Evolutionary conservation across 2,797 vertebrate genomes (phyloP).

Genomic region (Morus bassanus): DNA sequence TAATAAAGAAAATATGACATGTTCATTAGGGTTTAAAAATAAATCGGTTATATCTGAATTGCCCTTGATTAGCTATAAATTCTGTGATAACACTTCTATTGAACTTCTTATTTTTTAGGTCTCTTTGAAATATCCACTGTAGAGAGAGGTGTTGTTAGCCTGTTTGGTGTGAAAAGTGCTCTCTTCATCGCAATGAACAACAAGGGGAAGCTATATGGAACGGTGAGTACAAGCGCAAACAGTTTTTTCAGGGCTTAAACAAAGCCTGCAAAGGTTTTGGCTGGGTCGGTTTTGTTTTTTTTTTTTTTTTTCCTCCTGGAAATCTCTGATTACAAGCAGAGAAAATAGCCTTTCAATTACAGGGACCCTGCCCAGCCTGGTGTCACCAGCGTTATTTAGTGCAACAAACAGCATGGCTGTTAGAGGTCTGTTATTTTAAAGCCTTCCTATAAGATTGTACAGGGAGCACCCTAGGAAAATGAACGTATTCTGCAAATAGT

Average conservation of each 20-base stretch:
- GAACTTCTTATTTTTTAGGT: slow-evolving; percentile 75
- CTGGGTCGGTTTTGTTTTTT: neutral
- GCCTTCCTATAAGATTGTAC: neutral
- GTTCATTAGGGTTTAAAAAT: neutral
- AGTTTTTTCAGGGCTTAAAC: neutral
- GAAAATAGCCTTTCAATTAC: neutral
- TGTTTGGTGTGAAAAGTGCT: slow-evolving; percentile 87
- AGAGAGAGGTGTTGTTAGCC: slow-evolving; percentile 92
- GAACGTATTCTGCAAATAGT: neutral
- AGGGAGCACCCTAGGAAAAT: neutral
- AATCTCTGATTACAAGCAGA: neutral
- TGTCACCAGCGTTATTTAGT: neutral
- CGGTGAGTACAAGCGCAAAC: slow-evolving; percentile 81
- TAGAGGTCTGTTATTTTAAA: neutral
- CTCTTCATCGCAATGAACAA: slow-evolving; percentile 93
- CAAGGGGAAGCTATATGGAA: slow-evolving; percentile 90
- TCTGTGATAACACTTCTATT: neutral
- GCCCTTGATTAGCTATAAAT: neutral
- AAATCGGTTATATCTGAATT: neutral
- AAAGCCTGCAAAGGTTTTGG: neutral
- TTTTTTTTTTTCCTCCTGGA: neutral
- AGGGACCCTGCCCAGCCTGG: neutral
- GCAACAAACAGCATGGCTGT: neutral
- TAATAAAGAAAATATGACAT: neutral
- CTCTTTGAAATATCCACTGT: slow-evolving; percentile 95